These are phyloP conservation scores for Heliocidaris erythrogramma DNA, from an alignment of 35 echinoderm and acorn worm species.

Conservation along the genomic window DNA sequence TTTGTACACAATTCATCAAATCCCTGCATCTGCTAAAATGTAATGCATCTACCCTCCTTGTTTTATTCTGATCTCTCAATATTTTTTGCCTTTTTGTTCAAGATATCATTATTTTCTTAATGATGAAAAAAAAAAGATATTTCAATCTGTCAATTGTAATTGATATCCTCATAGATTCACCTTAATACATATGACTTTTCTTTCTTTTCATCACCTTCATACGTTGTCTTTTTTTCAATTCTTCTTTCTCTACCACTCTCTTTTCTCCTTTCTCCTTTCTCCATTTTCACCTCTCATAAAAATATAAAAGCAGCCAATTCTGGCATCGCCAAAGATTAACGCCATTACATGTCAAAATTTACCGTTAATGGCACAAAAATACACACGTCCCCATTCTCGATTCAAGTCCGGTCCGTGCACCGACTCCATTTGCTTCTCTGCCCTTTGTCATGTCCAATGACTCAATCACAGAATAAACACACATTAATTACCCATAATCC, in stretches of 20 bases:
- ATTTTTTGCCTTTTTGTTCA: neutral
- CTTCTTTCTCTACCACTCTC: neutral
- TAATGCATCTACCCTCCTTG: neutral
- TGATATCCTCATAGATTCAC: neutral
- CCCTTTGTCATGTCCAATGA: neutral
- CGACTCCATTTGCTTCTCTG: neutral
- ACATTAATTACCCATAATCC: constrained; percentile 50
- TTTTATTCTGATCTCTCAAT: neutral
- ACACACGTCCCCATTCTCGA: neutral
- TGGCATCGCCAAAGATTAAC: neutral
- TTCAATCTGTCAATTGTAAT: neutral
- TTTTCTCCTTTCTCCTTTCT: neutral
- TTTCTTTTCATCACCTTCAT: neutral
- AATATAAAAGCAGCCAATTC: neutral
- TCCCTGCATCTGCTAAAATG: neutral
- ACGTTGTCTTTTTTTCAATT: neutral
- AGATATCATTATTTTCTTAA: neutral
- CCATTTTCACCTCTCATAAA: neutral
- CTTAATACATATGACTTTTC: neutral
- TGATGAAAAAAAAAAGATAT: neutral
- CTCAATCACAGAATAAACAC: constrained; percentile 30
- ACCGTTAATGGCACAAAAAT: neutral
- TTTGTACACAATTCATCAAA: neutral
- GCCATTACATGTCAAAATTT: neutral
- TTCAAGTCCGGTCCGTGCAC: neutral